Evolutionary conservation across 2,797 vertebrate genomes (phyloP), one percentile per base, ranked within the genome.

Genomic region (Carduelis carduelis): DNA sequence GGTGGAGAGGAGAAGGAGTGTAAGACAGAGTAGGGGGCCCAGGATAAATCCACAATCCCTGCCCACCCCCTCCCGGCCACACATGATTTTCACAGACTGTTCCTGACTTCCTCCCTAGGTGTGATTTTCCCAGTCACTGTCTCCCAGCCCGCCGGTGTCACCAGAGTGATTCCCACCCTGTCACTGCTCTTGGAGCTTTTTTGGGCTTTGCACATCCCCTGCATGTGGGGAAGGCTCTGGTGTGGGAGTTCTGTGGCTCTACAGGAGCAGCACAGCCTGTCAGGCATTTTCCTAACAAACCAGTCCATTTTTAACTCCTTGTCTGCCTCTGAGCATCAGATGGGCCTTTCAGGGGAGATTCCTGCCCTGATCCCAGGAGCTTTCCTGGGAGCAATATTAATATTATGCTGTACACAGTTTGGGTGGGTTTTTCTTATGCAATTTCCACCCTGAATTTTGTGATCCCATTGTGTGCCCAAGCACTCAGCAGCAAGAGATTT

Each of bases 211-310:
- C 7, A 14, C 92, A 66, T 86, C 92, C 83, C 70, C 46, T 37
- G 82, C 0, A 0, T 0, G 0, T 1, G 20, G 66, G 64, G 76
- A 82, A 55, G 71, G 87, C 47, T 89, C 87, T 21, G 34, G 64
- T 69, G 93, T 94, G 94, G 68, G 91, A 95, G 87, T 80, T 41
- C 89, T 80, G 75, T 1, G 0, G 71, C 44, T 82, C 78, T 59
- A 70, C 77, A 92, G 56, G 64, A 86, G 89, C 81, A 94, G 47
- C 49, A 6, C 78, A 63, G 78, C 72, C 43, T 91, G 61, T 13
- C 27, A 7, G 47, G 46, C 74, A 21, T 77, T 71, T 74, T 47
- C 49, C 71, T 70, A 59, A 20, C 70, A 84, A 79, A 27, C 26
- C 65, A 35, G 27, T 37, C 57, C 8, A 24, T 71, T 41, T 85